Percentiles rank a stretch among this genome's conserved stretches.
phyloP scores from a whole-genome alignment of 2,888 invertebrate genomes.

The Drosophila koepferae region DNA sequence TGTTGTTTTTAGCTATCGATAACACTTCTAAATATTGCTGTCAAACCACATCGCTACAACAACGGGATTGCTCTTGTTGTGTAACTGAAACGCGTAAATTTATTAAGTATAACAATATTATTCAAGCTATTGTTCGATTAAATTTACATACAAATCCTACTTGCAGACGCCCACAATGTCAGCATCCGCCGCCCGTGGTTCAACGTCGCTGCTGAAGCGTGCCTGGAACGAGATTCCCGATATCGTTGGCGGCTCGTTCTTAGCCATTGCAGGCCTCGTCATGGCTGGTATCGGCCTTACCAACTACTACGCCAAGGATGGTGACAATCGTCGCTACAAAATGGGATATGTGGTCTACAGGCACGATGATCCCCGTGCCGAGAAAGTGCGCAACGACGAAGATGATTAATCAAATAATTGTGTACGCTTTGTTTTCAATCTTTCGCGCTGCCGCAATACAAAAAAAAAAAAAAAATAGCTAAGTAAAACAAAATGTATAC shows the following conservation, averaged over 20 bases:
- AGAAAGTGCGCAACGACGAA: slow-evolving; percentile 87
- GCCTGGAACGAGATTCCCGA: slow-evolving; percentile 91
- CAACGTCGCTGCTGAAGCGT: slow-evolving; percentile 80
- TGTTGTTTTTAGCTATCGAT: slow-evolving; percentile 35
- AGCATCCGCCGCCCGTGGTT: slow-evolving; percentile 76
- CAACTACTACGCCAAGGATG: slow-evolving; percentile 87
- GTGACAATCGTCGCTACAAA: slow-evolving; percentile 89
- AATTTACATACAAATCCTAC: background rate
- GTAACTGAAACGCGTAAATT: slow-evolving; percentile 61
- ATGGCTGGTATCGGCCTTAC: slow-evolving; percentile 86
- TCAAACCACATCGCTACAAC: slow-evolving; percentile 43
- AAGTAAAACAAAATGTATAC: slow-evolving; percentile 54
- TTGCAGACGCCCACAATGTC: slow-evolving; percentile 68
- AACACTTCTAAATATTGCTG: slow-evolving; percentile 9
- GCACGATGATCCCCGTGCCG: slow-evolving; percentile 89
- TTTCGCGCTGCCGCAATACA: slow-evolving; percentile 35
- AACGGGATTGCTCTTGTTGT: slow-evolving; percentile 59
- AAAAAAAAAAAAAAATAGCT: slow-evolving; percentile 42
- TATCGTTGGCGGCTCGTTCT: slow-evolving; percentile 87
- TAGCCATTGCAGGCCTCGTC: slow-evolving; percentile 87
- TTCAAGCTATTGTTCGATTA: background rate
- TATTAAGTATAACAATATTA: slow-evolving; percentile 55
- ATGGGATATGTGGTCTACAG: slow-evolving; percentile 88
- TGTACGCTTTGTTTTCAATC: slow-evolving; percentile 25
- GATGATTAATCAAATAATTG: slow-evolving; percentile 46